Evolutionary conservation across 2,888 invertebrate species (phyloP).

Genomic region (Megastigmus dorsalis): DNA sequence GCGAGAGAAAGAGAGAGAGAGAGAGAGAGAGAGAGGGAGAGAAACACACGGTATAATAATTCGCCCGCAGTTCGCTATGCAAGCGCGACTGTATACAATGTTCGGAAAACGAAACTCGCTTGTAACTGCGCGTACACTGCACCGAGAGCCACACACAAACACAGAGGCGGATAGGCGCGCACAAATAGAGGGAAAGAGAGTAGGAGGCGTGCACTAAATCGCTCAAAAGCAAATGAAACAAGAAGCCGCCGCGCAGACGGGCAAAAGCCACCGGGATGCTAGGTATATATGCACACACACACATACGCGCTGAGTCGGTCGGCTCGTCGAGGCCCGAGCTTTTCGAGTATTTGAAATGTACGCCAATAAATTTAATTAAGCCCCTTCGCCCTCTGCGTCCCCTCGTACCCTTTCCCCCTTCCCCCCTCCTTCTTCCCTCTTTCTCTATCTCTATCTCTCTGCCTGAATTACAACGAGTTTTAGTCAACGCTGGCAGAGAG

Average conservation of each 20-base stretch:
- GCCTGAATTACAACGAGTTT: conserved; percentile 41
- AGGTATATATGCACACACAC: no score
- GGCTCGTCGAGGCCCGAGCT: neutral
- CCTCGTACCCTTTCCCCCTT: neutral
- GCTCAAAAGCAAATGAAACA: conserved; percentile 32
- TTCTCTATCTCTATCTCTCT: neutral
- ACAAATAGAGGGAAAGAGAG: neutral
- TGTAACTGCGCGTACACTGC: no score
- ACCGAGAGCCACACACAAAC: no score
- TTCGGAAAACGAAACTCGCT: no score
- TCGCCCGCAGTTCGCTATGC: no score
- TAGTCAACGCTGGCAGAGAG: neutral
- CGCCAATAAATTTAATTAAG: conserved; percentile 50
- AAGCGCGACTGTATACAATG: no score
- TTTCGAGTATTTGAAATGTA: conserved; percentile 36
- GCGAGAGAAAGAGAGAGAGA: no score
- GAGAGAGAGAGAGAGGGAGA: no score
- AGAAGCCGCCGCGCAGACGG: neutral
- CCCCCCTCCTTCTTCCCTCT: neutral
- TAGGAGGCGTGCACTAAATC: neutral
- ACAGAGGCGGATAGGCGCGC: no score
- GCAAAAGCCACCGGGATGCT: neutral
- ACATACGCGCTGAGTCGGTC: no score
- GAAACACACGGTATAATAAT: no score
- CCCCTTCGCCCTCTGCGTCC: neutral